Evolutionary conservation across 2,888 invertebrate species (phyloP).

Genomic region (Epinotia bilunana): DNA sequence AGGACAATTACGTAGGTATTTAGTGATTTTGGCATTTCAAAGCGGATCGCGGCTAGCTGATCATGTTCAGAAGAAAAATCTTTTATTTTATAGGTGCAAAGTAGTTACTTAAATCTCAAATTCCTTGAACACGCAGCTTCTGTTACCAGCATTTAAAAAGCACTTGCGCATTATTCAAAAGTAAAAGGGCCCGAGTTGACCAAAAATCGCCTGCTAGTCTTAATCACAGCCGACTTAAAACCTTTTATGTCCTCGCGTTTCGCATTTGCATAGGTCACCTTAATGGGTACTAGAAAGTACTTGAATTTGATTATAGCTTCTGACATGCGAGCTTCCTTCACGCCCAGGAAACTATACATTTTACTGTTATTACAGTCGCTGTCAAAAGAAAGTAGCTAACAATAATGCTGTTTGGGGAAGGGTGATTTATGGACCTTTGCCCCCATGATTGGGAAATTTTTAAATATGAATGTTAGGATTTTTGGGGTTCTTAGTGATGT

Average conservation of each 20-base stretch:
- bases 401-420: slow-evolving; percentile 30
- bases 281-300: slow-evolving; percentile 42
- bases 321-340: slow-evolving; percentile 39
- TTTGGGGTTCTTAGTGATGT: too few species aligned
- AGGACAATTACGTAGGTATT: too few species aligned
- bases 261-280: slow-evolving; percentile 44
- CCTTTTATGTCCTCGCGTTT: slow-evolving; percentile 24
- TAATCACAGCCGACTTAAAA: slow-evolving; percentile 33
- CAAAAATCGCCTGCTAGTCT: neutral
- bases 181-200: neutral
- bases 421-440: slow-evolving; percentile 7
- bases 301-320: slow-evolving; percentile 43
- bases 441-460: neutral
- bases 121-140: too few species aligned
- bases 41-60: too few species aligned
- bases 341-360: slow-evolving; percentile 46
- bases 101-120: too few species aligned
- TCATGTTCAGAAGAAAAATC: too few species aligned
- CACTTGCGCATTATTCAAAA: too few species aligned
- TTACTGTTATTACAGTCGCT: slow-evolving; percentile 44
- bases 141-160: too few species aligned
- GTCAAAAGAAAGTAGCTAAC: slow-evolving; percentile 36
- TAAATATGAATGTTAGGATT: neutral
- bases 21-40: too few species aligned
- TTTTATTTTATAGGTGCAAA: too few species aligned